Conservation (phyloP, 2,113 vertebrate species). For the Carassius gibelio region DNA sequence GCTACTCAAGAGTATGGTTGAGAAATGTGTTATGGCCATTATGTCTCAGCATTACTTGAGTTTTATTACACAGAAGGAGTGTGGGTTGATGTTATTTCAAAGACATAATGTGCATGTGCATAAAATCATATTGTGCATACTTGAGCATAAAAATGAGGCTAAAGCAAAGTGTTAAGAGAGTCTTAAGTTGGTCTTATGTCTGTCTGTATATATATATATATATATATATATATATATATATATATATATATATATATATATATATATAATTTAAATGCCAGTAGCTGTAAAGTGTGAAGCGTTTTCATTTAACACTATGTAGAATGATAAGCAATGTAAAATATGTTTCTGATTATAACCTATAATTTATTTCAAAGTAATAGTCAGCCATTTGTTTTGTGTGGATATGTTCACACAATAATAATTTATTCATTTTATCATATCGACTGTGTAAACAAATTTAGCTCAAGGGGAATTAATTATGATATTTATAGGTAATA, state of each 20-base stretch:
- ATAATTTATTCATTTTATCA: too few species aligned
- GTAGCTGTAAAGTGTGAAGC: neutral
- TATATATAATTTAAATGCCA: neutral
- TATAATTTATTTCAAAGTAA: too few species aligned
- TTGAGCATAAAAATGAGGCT: too few species aligned
- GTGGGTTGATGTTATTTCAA: conserved; percentile 14
- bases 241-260: too few species aligned
- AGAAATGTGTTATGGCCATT: conserved; percentile 45
- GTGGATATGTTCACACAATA: too few species aligned
- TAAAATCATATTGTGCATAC: neutral
- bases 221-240: too few species aligned
- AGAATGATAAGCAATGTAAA: neutral
- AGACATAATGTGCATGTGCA: conserved; percentile 12
- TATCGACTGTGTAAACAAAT: too few species aligned
- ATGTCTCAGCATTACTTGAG: neutral
- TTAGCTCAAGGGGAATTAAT: too few species aligned
- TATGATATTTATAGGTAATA: too few species aligned
- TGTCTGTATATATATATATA: too few species aligned
- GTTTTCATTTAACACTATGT: neutral
- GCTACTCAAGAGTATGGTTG: conserved; percentile 32
- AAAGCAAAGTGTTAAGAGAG: neutral
- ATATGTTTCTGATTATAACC: too few species aligned
- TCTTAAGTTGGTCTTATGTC: neutral
- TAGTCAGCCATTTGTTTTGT: too few species aligned
- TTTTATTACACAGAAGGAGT: conserved; percentile 1